Evolutionary conservation across 2,113 vertebrate species (phyloP).

Genomic region (Macquaria australasica): DNA sequence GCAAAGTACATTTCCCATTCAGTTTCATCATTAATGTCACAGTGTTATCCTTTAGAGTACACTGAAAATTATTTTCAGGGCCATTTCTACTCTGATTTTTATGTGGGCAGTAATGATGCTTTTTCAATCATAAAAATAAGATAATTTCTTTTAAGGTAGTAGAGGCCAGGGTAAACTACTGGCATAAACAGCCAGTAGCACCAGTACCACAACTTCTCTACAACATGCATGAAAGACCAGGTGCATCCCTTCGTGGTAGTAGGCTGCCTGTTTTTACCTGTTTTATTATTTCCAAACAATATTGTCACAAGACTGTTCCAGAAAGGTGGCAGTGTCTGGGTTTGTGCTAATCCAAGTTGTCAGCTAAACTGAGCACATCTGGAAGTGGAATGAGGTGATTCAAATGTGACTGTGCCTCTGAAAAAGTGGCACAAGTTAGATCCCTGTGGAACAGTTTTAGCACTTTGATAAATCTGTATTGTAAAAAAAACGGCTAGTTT

Average conservation of each 20-base stretch:
- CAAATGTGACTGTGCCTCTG: not conserved
- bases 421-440: not conserved
- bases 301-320: not conserved
- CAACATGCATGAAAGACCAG: not conserved
- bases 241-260: not conserved
- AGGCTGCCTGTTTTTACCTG: not conserved
- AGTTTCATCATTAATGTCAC: not conserved
- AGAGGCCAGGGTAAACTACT: not conserved
- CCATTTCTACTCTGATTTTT: not conserved
- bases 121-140: not conserved
- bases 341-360: not conserved
- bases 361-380: rapidly evolving
- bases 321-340: not conserved
- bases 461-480: not conserved
- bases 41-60: not conserved
- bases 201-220: not conserved
- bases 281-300: conserved; percentile 17
- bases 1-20: not conserved
- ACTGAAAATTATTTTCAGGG: not conserved
- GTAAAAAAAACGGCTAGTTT: not conserved
- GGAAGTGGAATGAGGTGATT: not conserved
- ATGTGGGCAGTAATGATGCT: not conserved
- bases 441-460: not conserved
- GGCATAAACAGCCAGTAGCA: not conserved
- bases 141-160: not conserved